These are phyloP conservation scores for Drosophila tani DNA, from an alignment of 1,140 invertebrate genomes.

Conservation along the genomic window DNA sequence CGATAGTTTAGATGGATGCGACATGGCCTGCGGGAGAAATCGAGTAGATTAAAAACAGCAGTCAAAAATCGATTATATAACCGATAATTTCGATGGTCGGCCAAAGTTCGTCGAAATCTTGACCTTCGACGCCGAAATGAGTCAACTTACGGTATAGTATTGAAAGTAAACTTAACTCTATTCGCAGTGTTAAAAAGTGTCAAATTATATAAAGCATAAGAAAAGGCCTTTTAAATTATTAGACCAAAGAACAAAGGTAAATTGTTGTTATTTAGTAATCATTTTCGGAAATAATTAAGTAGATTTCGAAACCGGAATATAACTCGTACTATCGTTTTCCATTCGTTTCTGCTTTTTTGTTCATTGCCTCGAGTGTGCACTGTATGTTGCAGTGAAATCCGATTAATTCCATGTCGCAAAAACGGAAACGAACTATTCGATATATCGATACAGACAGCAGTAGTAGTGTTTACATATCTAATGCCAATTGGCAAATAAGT, in stretches of 20 bases:
- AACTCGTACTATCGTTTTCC: too few species aligned
- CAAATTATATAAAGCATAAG: too few species aligned
- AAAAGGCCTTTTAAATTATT: too few species aligned
- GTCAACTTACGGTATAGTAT: background rate
- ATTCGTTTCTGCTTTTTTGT: background rate
- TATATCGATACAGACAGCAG: background rate
- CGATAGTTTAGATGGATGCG: background rate
- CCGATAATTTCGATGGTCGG: background rate
- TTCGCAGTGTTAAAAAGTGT: too few species aligned
- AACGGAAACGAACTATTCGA: background rate
- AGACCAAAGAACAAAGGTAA: too few species aligned
- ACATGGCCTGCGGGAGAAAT: background rate
- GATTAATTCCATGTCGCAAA: background rate
- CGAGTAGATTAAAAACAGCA: background rate
- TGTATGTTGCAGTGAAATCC: background rate
- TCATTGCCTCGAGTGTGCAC: background rate
- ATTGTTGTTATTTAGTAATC: too few species aligned
- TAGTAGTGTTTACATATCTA: constrained; percentile 7
- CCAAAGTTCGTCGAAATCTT: background rate
- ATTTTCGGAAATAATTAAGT: too few species aligned
- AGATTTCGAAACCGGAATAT: too few species aligned
- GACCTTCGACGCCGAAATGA: background rate
- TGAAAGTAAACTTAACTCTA: too few species aligned
- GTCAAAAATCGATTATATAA: background rate
- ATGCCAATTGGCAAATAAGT: constrained; percentile 22